Evolutionary conservation across 2,888 invertebrate genomes (phyloP).

Genomic region (Clanis bilineata): DNA sequence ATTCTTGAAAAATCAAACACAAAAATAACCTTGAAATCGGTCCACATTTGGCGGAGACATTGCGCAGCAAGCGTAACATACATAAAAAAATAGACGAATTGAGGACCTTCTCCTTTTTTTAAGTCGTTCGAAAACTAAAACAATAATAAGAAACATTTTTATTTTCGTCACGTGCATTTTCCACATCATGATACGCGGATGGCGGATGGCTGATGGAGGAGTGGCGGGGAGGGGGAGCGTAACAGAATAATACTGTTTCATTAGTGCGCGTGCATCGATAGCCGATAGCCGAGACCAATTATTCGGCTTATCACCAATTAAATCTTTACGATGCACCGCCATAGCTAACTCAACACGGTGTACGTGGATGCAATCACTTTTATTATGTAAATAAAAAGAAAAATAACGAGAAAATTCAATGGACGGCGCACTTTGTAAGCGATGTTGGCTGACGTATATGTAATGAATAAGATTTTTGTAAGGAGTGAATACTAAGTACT

Average conservation of each 20-base stretch:
- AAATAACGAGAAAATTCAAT: conserved; percentile 66
- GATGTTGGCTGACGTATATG: neutral
- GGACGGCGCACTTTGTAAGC: conserved; percentile 29
- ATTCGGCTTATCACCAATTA: conserved; percentile 40
- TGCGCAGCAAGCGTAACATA: too few species aligned
- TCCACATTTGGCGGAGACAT: too few species aligned
- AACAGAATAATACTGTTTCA: conserved; percentile 62
- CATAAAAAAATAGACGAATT: too few species aligned
- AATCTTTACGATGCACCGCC: conserved; percentile 38
- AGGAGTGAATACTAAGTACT: too few species aligned
- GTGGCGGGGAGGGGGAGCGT: too few species aligned
- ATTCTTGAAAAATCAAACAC: too few species aligned
- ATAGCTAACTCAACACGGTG: conserved; percentile 19
- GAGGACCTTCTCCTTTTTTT: too few species aligned
- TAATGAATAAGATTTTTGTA: neutral
- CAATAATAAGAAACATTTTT: neutral
- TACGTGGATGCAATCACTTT: conserved; percentile 15
- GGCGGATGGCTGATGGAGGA: conserved; percentile 64
- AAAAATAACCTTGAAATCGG: too few species aligned
- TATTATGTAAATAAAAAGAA: conserved; percentile 36
- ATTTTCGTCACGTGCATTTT: neutral
- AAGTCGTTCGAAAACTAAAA: neutral
- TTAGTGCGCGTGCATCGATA: conserved; percentile 66
- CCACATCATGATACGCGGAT: conserved; percentile 34
- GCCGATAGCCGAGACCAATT: conserved; percentile 43